A percentile compares a stretch with the other conserved stretches of the same genome.
These are phyloP conservation scores for Phalacrocorax carbo DNA, from an alignment of 2,113 vertebrate genomes.

Conservation along the genomic window DNA sequence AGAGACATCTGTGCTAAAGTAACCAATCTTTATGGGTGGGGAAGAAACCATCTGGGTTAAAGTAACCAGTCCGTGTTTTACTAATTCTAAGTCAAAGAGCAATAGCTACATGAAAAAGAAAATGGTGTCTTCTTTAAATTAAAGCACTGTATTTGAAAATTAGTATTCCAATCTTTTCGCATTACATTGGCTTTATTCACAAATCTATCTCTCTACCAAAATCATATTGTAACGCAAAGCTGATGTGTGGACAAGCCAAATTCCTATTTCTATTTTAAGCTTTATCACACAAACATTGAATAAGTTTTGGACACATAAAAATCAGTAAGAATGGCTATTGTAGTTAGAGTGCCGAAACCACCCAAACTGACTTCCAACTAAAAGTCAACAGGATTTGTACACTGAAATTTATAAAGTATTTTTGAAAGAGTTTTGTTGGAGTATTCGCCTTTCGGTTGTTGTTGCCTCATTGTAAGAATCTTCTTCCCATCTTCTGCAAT, in stretches of 20 bases:
- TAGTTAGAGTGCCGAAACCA: background rate
- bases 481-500: background rate
- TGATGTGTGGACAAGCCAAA: constrained; percentile 12
- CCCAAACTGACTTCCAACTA: background rate
- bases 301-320: background rate
- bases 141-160: constrained; percentile 24
- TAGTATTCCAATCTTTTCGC: constrained; percentile 19
- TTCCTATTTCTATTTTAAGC: constrained; percentile 19
- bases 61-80: background rate
- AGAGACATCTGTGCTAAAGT: constrained; percentile 46
- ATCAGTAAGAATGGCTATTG: background rate
- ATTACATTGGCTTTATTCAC: constrained; percentile 26
- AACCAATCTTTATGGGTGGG: constrained; percentile 31
- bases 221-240: constrained; percentile 46
- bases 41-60: constrained; percentile 22
- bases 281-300: background rate
- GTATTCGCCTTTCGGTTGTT: background rate
- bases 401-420: background rate
- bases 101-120: constrained; percentile 16
- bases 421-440: background rate
- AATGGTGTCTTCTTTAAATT: constrained; percentile 39
- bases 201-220: constrained; percentile 28
- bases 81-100: constrained; percentile 13
- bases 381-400: background rate
- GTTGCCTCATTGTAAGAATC: background rate